Evolutionary conservation across 2,797 vertebrate genomes (phyloP).

Genomic region (Ibycter americanus): DNA sequence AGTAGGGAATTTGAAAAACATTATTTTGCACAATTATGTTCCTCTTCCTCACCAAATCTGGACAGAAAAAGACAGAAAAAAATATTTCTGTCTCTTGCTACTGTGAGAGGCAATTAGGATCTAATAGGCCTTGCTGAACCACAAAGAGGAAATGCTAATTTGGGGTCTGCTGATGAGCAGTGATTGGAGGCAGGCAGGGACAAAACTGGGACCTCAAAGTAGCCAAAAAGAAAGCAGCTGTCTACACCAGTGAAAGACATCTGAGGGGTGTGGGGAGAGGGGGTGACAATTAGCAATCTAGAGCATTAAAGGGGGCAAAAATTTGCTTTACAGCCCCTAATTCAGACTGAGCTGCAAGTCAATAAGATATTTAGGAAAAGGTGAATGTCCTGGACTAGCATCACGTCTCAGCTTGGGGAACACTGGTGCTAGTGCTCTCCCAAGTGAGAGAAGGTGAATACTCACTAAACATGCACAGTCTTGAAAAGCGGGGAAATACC

Average conservation of each 20-base stretch:
- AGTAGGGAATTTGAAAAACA: neutral
- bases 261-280: fast-evolving
- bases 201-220: neutral
- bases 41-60: neutral
- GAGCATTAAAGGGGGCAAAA: neutral
- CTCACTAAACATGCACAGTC: fast-evolving
- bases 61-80: neutral
- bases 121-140: neutral
- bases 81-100: neutral
- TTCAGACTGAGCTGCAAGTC: neutral
- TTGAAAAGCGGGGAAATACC: neutral
- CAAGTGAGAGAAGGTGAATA: neutral
- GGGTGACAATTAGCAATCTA: neutral
- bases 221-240: neutral
- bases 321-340: neutral
- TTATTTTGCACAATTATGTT: neutral
- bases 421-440: neutral
- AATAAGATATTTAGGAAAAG: neutral
- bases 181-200: neutral
- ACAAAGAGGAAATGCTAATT: neutral
- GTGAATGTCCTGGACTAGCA: neutral
- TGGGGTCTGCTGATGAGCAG: neutral
- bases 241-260: neutral
- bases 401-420: neutral
- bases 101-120: neutral